Percentiles rank a stretch among this genome's conserved stretches.
phyloP scores from a whole-genome alignment of 53 echinoderm and acorn worm species.

The Holothuria scabra region DNA sequence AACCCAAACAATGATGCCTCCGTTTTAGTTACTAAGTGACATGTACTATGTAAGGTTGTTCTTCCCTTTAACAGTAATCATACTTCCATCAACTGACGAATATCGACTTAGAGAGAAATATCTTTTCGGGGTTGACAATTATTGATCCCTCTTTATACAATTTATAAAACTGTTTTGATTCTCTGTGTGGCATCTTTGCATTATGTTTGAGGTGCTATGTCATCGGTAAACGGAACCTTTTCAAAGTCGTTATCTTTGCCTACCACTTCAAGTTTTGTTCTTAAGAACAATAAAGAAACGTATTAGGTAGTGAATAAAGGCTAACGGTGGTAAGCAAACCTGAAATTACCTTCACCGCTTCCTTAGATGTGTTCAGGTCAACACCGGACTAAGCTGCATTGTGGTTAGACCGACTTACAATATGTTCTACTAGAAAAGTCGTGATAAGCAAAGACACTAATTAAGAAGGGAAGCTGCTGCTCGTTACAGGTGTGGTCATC shows the following conservation, averaged over 20 bases:
- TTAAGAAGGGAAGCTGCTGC: neutral
- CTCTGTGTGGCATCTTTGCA: neutral
- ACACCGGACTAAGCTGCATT: slow-evolving; percentile 2
- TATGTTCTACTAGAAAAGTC: neutral
- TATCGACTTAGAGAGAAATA: neutral
- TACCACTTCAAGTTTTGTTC: neutral
- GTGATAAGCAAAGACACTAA: neutral
- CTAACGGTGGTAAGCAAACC: neutral
- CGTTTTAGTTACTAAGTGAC: no score
- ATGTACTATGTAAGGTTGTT: no score
- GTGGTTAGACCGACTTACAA: neutral
- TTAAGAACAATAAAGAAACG: neutral
- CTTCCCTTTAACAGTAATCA: no score
- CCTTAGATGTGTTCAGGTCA: slow-evolving; percentile 11
- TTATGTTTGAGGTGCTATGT: slow-evolving; percentile 35
- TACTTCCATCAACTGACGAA: no score
- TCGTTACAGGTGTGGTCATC: neutral
- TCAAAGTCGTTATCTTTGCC: neutral
- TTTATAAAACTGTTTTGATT: slow-evolving; percentile 9
- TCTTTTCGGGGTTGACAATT: slow-evolving; percentile 16
- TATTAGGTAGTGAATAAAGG: neutral
- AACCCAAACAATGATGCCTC: no score
- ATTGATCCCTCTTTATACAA: slow-evolving; percentile 29
- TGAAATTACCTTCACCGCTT: slow-evolving; percentile 7
- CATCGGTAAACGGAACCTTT: slow-evolving; percentile 23